phyloP scores from a whole-genome alignment of 2,113 vertebrate species.

The Acinonyx jubatus region DNA sequence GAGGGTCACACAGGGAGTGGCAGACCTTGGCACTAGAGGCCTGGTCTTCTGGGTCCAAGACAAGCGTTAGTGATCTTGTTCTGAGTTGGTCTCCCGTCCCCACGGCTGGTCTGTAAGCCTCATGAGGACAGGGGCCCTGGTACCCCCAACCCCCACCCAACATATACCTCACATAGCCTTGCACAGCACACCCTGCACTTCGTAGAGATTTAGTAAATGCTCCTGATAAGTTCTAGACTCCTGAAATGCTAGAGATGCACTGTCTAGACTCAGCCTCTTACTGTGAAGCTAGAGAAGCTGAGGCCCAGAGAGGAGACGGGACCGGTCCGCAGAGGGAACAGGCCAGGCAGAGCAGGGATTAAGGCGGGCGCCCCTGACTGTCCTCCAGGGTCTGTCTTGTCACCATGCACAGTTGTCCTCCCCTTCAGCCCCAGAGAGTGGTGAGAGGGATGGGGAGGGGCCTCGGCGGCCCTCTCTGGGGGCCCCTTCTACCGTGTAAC shows the following conservation, averaged over 20 bases:
- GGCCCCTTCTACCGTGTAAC: neutral
- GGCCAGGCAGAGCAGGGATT: neutral
- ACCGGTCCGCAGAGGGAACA: neutral
- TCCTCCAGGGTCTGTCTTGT: neutral
- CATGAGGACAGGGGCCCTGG: neutral
- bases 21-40: neutral
- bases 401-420: neutral
- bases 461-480: neutral
- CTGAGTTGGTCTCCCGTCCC: neutral
- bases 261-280: neutral
- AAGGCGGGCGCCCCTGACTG: neutral
- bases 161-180: neutral
- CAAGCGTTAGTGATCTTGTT: neutral
- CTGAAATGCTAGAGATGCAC: neutral
- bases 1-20: neutral
- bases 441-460: neutral
- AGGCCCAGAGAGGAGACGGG: neutral
- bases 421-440: neutral
- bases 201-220: neutral
- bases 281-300: neutral
- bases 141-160: accelerated
- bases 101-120: neutral
- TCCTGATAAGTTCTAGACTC: neutral
- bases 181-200: neutral
- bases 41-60: neutral